Evolutionary conservation across 2,113 vertebrate species (phyloP).

Genomic region (Hylia prasina): DNA sequence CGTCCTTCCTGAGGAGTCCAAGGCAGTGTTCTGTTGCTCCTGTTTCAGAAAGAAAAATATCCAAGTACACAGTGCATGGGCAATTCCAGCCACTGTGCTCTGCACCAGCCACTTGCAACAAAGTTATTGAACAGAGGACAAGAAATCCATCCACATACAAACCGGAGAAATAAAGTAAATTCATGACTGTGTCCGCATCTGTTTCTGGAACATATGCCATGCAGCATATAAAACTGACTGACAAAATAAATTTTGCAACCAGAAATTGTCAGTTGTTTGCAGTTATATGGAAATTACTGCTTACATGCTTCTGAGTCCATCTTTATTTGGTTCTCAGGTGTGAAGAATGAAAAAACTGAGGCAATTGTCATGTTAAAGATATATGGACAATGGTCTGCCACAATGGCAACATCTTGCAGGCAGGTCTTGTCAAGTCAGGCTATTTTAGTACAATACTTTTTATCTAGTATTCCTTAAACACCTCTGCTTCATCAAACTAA

Average conservation of each 20-base stretch:
- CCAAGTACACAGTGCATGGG: accelerated
- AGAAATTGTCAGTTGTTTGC: not conserved
- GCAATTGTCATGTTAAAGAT: not conserved
- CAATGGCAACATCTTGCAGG: not conserved
- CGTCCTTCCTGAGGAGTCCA: not conserved
- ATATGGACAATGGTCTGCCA: not conserved
- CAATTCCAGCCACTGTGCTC: not conserved
- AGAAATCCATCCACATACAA: not conserved
- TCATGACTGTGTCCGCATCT: not conserved
- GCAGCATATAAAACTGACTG: not conserved
- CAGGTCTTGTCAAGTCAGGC: not conserved
- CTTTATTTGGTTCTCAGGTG: not conserved
- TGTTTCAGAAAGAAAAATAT: not conserved
- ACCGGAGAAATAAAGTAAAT: not conserved
- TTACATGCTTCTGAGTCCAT: not conserved
- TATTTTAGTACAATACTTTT: not conserved
- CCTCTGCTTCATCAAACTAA: not conserved
- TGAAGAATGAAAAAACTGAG: not conserved
- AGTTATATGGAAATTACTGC: not conserved
- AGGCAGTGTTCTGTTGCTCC: not conserved
- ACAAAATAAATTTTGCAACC: not conserved
- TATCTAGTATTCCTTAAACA: not conserved
- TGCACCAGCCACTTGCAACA: not conserved
- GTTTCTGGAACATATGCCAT: not conserved
- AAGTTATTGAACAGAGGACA: not conserved